Evolutionary conservation across 2,113 vertebrate species (phyloP).

Genomic region (Pseudopipra pipra): DNA sequence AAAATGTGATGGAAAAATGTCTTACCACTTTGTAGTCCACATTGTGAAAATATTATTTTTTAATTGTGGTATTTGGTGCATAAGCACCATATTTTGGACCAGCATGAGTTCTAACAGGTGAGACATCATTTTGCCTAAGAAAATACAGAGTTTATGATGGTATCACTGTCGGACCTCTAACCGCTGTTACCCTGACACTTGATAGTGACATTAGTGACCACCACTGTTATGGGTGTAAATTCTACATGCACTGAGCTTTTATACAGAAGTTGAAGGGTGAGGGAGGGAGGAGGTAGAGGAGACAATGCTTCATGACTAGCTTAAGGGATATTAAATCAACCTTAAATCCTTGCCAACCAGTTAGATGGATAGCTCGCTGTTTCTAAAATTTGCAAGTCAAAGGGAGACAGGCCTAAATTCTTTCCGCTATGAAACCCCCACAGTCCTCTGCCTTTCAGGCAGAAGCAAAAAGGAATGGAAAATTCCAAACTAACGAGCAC

Average conservation of each 20-base stretch:
- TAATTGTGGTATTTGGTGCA: neutral
- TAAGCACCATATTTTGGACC: neutral
- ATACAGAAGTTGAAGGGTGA: neutral
- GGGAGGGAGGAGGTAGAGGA: neutral
- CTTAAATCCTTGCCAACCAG: slow-evolving; percentile 31
- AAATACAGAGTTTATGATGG: neutral
- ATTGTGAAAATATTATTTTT: neutral
- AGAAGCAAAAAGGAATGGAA: slow-evolving; percentile 66
- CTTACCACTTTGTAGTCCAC: neutral
- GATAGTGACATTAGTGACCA: neutral
- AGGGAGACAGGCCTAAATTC: slow-evolving; percentile 31
- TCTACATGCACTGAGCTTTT: neutral
- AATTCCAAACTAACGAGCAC: slow-evolving; percentile 71
- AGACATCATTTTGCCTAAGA: neutral
- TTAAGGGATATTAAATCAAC: slow-evolving; percentile 2
- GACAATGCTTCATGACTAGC: neutral
- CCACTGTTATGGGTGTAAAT: neutral
- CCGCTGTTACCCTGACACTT: neutral
- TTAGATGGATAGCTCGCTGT: neutral
- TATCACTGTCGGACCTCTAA: neutral
- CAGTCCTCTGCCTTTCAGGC: slow-evolving; percentile 47
- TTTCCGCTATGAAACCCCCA: slow-evolving; percentile 32
- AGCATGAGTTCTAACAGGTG: neutral
- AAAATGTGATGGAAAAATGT: neutral
- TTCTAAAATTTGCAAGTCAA: slow-evolving; percentile 61